Percentiles rank a stretch among this genome's conserved stretches.
Evolutionary conservation across 2,797 vertebrate species (phyloP).

Genomic region (Platyrinchus mystaceus): DNA sequence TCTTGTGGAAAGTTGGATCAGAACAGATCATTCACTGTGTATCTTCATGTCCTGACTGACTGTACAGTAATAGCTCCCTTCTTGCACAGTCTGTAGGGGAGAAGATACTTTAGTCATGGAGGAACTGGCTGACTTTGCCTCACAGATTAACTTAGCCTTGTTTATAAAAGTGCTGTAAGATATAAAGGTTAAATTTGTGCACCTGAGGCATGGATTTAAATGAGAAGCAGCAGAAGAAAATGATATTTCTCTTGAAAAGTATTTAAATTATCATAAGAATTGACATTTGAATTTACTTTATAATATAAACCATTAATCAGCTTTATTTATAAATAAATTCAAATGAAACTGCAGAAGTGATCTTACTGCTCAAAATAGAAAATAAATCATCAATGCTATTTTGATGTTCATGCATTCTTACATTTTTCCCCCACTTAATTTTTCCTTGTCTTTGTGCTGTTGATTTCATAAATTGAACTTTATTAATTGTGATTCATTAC

Average conservation of each 20-base stretch:
- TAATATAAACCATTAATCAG: neutral
- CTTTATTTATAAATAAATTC: constrained; percentile 13
- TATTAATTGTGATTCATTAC: neutral
- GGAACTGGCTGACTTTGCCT: neutral
- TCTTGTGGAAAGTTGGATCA: neutral
- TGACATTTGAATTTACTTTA: neutral
- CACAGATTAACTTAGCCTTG: neutral
- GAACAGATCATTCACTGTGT: neutral
- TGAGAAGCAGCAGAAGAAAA: neutral
- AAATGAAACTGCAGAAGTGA: neutral
- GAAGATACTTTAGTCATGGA: neutral
- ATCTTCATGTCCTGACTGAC: neutral
- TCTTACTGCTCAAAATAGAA: neutral
- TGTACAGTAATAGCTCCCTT: neutral
- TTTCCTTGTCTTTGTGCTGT: neutral
- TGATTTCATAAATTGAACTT: neutral
- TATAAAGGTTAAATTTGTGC: neutral
- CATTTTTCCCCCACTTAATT: neutral
- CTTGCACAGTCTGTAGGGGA: neutral
- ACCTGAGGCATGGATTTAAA: neutral
- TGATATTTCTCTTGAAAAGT: neutral
- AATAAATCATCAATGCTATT: neutral
- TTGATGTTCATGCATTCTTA: neutral
- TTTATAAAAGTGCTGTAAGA: neutral
- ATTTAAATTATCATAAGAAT: neutral